Conservation (phyloP, 2,113 vertebrate genomes). For the Cathartes aura region DNA sequence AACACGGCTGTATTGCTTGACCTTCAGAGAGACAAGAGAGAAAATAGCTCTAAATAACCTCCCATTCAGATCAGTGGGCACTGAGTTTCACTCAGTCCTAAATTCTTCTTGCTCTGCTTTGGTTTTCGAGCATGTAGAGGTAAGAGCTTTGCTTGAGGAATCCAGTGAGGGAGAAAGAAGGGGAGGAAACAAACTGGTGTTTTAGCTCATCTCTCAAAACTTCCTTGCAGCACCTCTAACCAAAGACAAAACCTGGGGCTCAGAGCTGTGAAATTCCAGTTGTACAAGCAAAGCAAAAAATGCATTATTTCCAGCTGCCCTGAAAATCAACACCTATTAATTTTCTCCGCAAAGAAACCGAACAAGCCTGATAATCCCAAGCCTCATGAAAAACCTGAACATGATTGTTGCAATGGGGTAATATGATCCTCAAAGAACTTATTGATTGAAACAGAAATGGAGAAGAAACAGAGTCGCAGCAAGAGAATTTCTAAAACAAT, state of each 20-base stretch:
- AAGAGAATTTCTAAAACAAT: background rate
- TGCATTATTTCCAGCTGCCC: background rate
- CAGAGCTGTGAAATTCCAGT: background rate
- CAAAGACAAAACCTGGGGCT: background rate
- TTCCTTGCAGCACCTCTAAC: background rate
- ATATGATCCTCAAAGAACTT: background rate
- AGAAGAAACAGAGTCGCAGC: background rate
- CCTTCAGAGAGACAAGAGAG: background rate
- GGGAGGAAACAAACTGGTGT: background rate
- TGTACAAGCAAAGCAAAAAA: background rate
- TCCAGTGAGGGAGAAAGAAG: background rate
- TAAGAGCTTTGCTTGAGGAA: background rate
- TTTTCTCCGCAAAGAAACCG: background rate
- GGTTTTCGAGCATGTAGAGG: background rate
- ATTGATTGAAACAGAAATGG: background rate
- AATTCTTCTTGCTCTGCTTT: background rate
- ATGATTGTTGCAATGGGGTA: background rate
- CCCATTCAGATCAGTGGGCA: background rate
- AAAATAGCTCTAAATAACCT: background rate
- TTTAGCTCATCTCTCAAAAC: background rate
- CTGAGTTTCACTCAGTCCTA: background rate
- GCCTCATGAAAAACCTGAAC: background rate
- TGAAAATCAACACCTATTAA: constrained; percentile 20
- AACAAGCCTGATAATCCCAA: background rate
- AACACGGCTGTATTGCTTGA: background rate